phyloP scores from a whole-genome alignment of 2,797 vertebrate species.

The Clarias laeviceps region DNA sequence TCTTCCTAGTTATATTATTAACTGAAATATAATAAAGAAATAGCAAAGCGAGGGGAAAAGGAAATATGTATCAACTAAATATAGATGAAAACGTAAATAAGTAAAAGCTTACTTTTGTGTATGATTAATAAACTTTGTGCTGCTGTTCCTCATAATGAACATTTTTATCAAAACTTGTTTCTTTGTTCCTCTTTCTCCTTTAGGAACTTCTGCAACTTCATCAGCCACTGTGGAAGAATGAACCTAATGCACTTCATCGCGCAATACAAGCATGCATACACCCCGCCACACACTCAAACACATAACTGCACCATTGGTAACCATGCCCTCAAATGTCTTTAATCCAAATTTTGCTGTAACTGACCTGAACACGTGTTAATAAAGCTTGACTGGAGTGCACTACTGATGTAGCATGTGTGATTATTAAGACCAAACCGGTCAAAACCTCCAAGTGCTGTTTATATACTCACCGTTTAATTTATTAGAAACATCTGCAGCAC shows the following conservation, averaged over 20 bases:
- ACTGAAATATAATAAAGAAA: background rate
- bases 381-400: slow-evolving; percentile 76
- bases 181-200: background rate
- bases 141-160: background rate
- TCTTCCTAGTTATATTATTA: background rate
- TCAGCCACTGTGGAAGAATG: background rate
- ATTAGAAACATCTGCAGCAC: background rate
- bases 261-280: background rate
- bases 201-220: slow-evolving; percentile 9
- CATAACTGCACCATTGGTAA: background rate
- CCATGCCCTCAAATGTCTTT: slow-evolving; percentile 23
- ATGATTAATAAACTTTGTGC: background rate
- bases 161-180: background rate
- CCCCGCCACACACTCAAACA: background rate
- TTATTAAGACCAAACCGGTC: background rate
- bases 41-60: background rate
- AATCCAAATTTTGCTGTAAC: slow-evolving; percentile 47
- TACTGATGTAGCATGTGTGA: background rate
- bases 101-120: background rate
- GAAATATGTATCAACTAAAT: background rate
- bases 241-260: background rate
- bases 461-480: background rate
- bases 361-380: slow-evolving; percentile 65
- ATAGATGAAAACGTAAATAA: background rate
- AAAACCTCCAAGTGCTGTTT: background rate